Conservation (phyloP, 2,113 vertebrate species). For the Delphinapterus leucas region DNA sequence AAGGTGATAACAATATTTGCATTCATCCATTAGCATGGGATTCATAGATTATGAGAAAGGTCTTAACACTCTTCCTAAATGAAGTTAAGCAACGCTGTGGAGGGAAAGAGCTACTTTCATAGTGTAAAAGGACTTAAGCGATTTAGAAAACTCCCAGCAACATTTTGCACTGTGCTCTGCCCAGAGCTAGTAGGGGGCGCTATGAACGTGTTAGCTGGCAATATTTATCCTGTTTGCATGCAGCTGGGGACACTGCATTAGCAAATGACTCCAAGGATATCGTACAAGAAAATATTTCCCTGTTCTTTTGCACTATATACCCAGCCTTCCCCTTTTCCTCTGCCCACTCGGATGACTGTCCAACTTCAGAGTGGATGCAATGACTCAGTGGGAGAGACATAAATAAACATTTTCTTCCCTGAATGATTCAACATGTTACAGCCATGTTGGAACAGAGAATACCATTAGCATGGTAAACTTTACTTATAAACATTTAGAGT, state of each 20-base stretch:
- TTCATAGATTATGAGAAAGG: conserved; percentile 43
- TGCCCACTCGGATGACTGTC: conserved; percentile 42
- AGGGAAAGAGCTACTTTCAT: not conserved
- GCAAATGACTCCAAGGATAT: not conserved
- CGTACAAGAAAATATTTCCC: not conserved
- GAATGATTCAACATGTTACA: conserved; percentile 48
- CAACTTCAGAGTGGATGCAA: conserved; percentile 23
- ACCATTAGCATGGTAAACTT: conserved; percentile 30
- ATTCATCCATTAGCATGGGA: conserved; percentile 59
- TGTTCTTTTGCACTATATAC: not conserved
- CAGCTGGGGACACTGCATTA: not conserved
- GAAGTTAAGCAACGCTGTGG: conserved; percentile 38
- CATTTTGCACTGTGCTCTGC: not conserved
- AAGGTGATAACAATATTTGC: conserved; percentile 64
- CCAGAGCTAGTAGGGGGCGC: not conserved
- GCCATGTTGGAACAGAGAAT: conserved; percentile 7
- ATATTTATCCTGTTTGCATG: not conserved
- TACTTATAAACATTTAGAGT: conserved; percentile 46
- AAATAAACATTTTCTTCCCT: conserved; percentile 62
- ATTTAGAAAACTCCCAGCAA: conserved; percentile 6
- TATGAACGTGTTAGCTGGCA: not conserved
- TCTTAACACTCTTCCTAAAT: conserved; percentile 37
- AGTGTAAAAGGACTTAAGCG: not conserved
- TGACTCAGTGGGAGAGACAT: conserved; percentile 35
- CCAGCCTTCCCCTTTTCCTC: not conserved